These are phyloP conservation scores for Listronotus oregonensis DNA, from an alignment of 1,140 invertebrate genomes.

Conservation along the genomic window DNA sequence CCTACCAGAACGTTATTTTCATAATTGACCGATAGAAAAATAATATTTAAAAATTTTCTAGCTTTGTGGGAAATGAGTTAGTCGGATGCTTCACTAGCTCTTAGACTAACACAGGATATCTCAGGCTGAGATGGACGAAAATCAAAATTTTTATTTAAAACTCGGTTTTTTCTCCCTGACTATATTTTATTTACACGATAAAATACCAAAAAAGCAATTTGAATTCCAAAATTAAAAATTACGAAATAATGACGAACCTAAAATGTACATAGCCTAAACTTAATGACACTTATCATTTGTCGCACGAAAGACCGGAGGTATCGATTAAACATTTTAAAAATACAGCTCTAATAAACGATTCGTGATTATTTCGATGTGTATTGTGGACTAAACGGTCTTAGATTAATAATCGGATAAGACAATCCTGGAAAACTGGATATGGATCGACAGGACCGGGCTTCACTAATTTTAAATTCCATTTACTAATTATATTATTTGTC, in stretches of 20 bases:
- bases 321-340: constrained; percentile 19
- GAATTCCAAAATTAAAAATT: constrained; percentile 7
- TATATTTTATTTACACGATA: too few species aligned
- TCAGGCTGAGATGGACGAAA: too few species aligned
- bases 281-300: constrained; percentile 9
- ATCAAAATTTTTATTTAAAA: too few species aligned
- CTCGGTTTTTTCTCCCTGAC: too few species aligned
- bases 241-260: not conserved
- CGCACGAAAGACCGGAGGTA: constrained; percentile 5
- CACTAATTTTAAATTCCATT: not conserved
- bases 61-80: too few species aligned
- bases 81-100: too few species aligned
- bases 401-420: constrained; percentile 37
- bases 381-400: constrained; percentile 23
- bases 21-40: too few species aligned
- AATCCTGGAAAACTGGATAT: not conserved
- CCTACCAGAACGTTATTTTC: too few species aligned
- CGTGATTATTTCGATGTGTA: constrained; percentile 25
- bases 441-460: not conserved
- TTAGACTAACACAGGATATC: too few species aligned
- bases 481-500: not conserved
- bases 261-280: not conserved
- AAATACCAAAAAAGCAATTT: constrained; percentile 6
- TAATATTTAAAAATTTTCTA: too few species aligned
- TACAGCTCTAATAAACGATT: constrained; percentile 27